phyloP scores from a whole-genome alignment of 2,888 invertebrate species.

The Marronus borbonicus region DNA sequence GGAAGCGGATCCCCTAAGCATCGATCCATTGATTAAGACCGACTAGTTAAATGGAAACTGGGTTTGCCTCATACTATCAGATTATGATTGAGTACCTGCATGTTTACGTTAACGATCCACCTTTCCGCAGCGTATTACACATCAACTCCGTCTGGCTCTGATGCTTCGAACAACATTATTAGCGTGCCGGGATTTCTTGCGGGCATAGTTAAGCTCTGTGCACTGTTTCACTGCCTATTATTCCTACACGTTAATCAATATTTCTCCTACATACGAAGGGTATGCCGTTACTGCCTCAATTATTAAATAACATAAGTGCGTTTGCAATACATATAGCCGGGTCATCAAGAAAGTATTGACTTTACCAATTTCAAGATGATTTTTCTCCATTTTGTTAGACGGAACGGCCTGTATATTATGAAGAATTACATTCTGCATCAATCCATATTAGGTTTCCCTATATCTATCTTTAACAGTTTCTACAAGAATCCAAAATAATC shows the following conservation, averaged over 20 bases:
- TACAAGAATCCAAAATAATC: no score
- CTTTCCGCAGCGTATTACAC: slow-evolving; percentile 43
- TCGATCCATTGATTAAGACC: slow-evolving; percentile 44
- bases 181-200: slow-evolving; percentile 41
- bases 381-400: no score
- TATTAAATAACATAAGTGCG: no score
- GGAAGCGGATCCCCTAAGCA: slow-evolving; percentile 1
- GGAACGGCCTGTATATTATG: no score
- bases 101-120: slow-evolving; percentile 45
- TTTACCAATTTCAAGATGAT: no score
- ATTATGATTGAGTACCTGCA: slow-evolving; percentile 45
- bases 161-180: slow-evolving; percentile 45
- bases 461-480: no score
- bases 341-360: no score
- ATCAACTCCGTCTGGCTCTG: slow-evolving; percentile 27
- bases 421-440: no score
- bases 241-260: slow-evolving; percentile 21
- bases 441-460: no score
- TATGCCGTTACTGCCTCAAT: no score
- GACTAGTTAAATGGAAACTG: slow-evolving; percentile 21
- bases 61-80: slow-evolving; percentile 10
- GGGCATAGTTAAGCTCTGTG: slow-evolving; percentile 42
- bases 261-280: background rate
- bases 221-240: slow-evolving; percentile 33
- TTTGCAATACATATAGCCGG: no score